Percentiles rank a stretch among this genome's conserved stretches.
These are phyloP conservation scores for Mormoops blainvillei DNA, from an alignment of 2,113 vertebrate species.

Conservation along the genomic window DNA sequence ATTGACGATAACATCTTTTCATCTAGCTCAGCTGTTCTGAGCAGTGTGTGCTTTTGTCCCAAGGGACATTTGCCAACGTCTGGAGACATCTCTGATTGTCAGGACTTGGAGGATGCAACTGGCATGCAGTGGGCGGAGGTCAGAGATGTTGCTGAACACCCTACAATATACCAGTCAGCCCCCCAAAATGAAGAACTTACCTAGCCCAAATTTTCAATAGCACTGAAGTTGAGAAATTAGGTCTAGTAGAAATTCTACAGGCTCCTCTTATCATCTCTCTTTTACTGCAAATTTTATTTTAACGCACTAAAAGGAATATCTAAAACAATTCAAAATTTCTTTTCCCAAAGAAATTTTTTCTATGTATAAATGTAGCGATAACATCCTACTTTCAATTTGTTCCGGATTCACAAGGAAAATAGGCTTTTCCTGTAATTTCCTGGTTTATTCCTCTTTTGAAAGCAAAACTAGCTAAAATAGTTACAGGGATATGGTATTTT, in stretches of 20 bases:
- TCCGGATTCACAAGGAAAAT: slow-evolving; percentile 33
- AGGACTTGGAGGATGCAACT: not conserved
- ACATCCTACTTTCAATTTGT: slow-evolving; percentile 52
- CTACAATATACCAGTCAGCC: not conserved
- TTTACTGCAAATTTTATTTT: slow-evolving; percentile 19
- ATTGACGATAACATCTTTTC: slow-evolving; percentile 21
- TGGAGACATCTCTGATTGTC: not conserved
- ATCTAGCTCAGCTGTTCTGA: slow-evolving; percentile 7
- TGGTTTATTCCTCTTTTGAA: slow-evolving; percentile 55
- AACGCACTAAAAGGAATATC: slow-evolving; percentile 7
- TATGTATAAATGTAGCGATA: slow-evolving; percentile 33
- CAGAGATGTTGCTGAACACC: not conserved
- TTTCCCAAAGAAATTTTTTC: slow-evolving; percentile 23
- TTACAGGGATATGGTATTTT: slow-evolving; percentile 44
- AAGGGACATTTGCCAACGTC: not conserved
- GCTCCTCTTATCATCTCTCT: not conserved
- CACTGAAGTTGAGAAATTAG: not conserved
- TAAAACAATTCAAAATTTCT: slow-evolving; percentile 16
- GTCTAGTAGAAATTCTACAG: not conserved
- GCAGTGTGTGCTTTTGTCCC: not conserved
- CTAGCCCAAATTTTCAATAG: not conserved
- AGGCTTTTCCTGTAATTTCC: slow-evolving; percentile 42
- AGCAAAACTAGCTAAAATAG: slow-evolving; percentile 57
- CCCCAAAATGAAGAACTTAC: not conserved
- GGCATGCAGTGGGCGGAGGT: not conserved